Evolutionary conservation across 1,140 invertebrate genomes (phyloP).

Genomic region (Drosophila nigromelanica): DNA sequence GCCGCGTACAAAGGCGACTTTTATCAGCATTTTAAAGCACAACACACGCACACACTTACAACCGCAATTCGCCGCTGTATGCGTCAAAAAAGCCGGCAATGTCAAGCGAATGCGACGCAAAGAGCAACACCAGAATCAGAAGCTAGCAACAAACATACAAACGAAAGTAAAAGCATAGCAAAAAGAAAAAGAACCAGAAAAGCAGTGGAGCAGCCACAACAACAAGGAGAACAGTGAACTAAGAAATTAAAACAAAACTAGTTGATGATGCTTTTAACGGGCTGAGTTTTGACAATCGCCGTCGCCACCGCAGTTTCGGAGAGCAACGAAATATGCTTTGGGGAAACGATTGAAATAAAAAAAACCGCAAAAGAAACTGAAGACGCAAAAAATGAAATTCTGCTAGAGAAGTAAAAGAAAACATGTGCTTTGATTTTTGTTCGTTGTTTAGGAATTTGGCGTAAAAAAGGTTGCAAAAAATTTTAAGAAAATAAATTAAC

Average conservation of each 20-base stretch:
- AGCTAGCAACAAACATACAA: conserved; percentile 56
- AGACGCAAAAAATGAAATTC: conserved; percentile 7
- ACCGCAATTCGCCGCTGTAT: conserved; percentile 50
- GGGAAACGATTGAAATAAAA: neutral
- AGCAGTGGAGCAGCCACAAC: conserved; percentile 17
- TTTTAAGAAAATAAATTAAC: neutral
- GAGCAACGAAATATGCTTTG: neutral
- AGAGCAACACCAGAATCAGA: conserved; percentile 38
- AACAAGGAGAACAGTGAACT: conserved; percentile 22
- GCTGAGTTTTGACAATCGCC: conserved; percentile 20
- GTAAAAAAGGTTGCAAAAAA: neutral
- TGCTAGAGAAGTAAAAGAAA: neutral
- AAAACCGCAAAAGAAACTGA: conserved; percentile 14
- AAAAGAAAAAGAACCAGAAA: conserved; percentile 28
- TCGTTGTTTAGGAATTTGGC: no score
- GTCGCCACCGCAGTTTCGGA: neutral
- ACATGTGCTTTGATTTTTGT: conserved; percentile 21
- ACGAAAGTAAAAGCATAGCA: conserved; percentile 75
- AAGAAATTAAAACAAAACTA: conserved; percentile 47
- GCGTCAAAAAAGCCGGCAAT: conserved; percentile 76
- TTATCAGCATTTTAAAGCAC: conserved; percentile 65
- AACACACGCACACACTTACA: conserved; percentile 16
- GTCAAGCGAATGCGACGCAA: conserved; percentile 54
- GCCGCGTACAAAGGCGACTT: conserved; percentile 20
- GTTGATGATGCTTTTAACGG: conserved; percentile 32